phyloP scores from a whole-genome alignment of 2,888 invertebrate species.

The Zygothrica quintamaculata region DNA sequence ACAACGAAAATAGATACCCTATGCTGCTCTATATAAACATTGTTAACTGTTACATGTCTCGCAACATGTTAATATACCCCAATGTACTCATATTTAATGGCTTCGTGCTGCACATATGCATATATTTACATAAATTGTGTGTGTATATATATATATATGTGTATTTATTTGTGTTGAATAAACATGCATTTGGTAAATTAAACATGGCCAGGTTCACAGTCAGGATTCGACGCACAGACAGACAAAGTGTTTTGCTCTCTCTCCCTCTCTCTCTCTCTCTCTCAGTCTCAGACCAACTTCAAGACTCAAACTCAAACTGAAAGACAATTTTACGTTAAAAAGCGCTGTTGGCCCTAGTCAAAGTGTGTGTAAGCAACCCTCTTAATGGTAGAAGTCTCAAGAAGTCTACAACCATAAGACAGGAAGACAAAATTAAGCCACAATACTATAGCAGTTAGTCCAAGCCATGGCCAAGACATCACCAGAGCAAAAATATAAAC shows the following conservation, averaged over 20 bases:
- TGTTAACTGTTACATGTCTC: no score
- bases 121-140: constrained; percentile 44
- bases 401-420: constrained; percentile 18
- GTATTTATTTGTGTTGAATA: constrained; percentile 36
- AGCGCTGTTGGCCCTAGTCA: no score
- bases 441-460: constrained; percentile 22
- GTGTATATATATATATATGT: constrained; percentile 11
- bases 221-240: constrained; percentile 2
- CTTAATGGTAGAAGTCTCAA: constrained; percentile 1
- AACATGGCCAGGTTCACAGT: constrained; percentile 44
- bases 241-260: no score
- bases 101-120: constrained; percentile 11
- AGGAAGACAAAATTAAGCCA: constrained; percentile 37
- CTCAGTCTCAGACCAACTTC: no score
- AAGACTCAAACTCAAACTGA: no score
- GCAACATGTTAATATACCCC: not conserved
- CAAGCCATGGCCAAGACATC: constrained; percentile 10
- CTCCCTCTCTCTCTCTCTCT: no score
- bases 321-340: no score
- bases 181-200: constrained; percentile 71
- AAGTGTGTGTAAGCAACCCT: constrained; percentile 24
- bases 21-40: no score
- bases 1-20: no score
- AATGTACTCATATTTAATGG: not conserved
- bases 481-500: constrained; percentile 19